phyloP scores from a whole-genome alignment of 2,888 invertebrate species.

The Spicauda simplicius region DNA sequence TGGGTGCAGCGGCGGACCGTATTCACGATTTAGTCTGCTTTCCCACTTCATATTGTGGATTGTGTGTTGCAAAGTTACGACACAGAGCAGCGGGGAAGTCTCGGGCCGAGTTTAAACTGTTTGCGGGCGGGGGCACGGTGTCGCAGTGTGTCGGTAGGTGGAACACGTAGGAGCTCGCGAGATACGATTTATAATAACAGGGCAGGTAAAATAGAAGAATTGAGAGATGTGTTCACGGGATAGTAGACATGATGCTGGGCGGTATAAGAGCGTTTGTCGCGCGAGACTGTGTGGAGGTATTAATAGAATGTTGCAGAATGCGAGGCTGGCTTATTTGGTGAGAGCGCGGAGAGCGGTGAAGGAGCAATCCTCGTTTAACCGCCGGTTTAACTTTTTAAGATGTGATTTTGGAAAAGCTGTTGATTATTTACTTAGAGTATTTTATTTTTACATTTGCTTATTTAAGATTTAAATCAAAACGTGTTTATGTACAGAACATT shows the following conservation, averaged over 20 bases:
- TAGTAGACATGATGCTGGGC: neutral
- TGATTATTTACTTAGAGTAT: neutral
- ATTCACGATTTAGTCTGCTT: conserved; percentile 50
- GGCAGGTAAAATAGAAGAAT: conserved; percentile 60
- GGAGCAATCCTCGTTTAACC: conserved; percentile 16
- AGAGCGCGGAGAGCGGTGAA: conserved; percentile 48
- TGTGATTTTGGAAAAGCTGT: conserved; percentile 7
- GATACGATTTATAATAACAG: conserved; percentile 62
- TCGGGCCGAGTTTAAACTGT: conserved; percentile 28
- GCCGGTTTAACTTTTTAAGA: conserved; percentile 24
- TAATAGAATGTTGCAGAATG: conserved; percentile 73
- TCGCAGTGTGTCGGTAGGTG: conserved; percentile 42
- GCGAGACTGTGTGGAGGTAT: conserved; percentile 48
- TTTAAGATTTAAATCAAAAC: neutral
- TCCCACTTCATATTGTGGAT: conserved; percentile 43
- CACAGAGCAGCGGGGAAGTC: conserved; percentile 40
- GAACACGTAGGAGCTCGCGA: conserved; percentile 51
- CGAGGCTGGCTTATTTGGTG: conserved; percentile 71
- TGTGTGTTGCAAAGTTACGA: conserved; percentile 25
- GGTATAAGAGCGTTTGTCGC: conserved; percentile 46
- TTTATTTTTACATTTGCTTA: neutral
- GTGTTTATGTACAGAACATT: no score
- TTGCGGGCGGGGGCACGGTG: conserved; percentile 38
- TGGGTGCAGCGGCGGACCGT: conserved; percentile 51
- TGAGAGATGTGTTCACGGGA: neutral